Percentiles rank a stretch among this genome's conserved stretches.
Conservation (phyloP, 1,140 invertebrate species). For the Aradophagus sp. region DNA sequence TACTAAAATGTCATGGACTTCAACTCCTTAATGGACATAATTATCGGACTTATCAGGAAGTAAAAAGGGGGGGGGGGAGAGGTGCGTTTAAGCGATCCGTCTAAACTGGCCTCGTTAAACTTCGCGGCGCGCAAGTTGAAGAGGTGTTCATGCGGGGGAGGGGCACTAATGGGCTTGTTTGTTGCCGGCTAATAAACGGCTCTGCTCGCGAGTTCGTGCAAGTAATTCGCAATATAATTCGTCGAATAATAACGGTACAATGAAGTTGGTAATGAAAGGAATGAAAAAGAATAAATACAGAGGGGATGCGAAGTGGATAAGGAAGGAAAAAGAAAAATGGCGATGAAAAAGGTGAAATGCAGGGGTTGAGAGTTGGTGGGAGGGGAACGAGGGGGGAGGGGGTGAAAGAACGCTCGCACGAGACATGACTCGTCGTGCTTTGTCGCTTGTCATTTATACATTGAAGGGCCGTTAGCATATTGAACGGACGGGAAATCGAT, state of each 20-base stretch:
- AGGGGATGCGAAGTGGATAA: neutral
- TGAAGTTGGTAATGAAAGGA: conserved; percentile 7
- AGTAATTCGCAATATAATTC: conserved; percentile 28
- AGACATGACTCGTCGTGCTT: conserved; percentile 32
- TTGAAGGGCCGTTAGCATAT: conserved; percentile 47
- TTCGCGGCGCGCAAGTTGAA: conserved; percentile 11
- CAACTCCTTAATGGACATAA: conserved; percentile 29
- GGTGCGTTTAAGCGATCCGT: conserved; percentile 28
- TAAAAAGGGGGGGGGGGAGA: too few species aligned
- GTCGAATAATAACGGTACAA: conserved; percentile 19
- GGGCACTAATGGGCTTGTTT: conserved; percentile 30
- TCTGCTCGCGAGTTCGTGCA: conserved; percentile 9
- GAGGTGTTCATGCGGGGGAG: conserved; percentile 15
- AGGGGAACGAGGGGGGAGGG: neutral
- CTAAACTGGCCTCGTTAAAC: conserved; percentile 37
- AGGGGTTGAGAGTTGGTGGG: neutral
- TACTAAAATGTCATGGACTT: too few species aligned
- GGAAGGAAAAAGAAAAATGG: too few species aligned
- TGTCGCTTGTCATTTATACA: conserved; percentile 50
- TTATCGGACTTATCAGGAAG: conserved; percentile 19
- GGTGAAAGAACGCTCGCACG: conserved; percentile 26
- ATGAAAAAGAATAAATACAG: neutral
- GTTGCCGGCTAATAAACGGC: conserved; percentile 19
- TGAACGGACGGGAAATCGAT: conserved; percentile 65
- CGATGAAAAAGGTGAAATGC: too few species aligned